Evolutionary conservation across 2,797 vertebrate species (phyloP).

Genomic region (Eremophila alpestris): DNA sequence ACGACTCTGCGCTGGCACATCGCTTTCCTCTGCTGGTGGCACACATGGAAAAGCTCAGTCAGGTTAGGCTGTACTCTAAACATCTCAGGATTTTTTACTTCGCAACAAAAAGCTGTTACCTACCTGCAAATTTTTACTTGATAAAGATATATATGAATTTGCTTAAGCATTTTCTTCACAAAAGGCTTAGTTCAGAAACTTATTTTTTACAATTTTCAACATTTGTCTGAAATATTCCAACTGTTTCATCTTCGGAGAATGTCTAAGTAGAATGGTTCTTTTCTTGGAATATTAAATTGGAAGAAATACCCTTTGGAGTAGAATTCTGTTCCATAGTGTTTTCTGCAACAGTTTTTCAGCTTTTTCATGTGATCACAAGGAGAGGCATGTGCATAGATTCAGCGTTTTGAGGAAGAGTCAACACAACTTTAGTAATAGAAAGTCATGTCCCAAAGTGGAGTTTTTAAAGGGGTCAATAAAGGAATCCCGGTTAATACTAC

Average conservation of each 20-base stretch:
- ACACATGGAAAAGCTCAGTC: constrained; percentile 98
- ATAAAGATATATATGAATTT: background rate
- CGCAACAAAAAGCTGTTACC: fast-evolving
- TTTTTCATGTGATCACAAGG: background rate
- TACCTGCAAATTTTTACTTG: background rate
- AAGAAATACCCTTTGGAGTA: background rate
- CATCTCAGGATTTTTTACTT: background rate
- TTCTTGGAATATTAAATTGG: background rate
- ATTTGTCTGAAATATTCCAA: background rate
- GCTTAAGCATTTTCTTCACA: background rate
- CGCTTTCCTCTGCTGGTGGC: constrained; percentile 96
- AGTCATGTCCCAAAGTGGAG: background rate
- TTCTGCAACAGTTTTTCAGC: background rate
- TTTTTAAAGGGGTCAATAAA: background rate
- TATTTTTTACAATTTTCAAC: background rate
- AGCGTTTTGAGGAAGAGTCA: background rate
- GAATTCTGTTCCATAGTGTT: background rate
- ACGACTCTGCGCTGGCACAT: constrained; percentile 94
- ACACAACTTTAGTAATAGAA: background rate
- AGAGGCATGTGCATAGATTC: background rate
- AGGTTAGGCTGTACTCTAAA: constrained; percentile 78
- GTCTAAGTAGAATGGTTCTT: background rate
- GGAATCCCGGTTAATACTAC: background rate
- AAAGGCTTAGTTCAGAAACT: background rate
- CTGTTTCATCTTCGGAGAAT: background rate